These are phyloP conservation scores for Agonum fuliginosum DNA, from an alignment of 2,888 invertebrate species.

Conservation along the genomic window DNA sequence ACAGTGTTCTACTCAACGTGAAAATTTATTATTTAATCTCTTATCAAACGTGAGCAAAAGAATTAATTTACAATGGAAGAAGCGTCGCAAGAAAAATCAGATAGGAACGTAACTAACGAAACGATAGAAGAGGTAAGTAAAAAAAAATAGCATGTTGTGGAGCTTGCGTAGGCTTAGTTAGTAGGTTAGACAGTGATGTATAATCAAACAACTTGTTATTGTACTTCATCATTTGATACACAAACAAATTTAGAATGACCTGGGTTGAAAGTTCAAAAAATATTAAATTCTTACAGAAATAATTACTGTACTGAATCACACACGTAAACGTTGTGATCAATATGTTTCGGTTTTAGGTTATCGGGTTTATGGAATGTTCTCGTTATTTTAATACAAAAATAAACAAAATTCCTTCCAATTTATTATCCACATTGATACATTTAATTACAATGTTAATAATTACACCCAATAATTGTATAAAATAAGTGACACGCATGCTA, in stretches of 20 bases:
- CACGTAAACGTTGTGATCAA: not conserved
- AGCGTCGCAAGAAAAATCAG: slow-evolving; percentile 11
- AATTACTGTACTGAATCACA: not conserved
- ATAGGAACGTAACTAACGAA: not conserved
- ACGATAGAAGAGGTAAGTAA: slow-evolving; percentile 44
- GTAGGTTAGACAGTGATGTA: slow-evolving; percentile 48
- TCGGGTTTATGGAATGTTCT: not conserved
- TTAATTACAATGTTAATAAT: slow-evolving; percentile 1
- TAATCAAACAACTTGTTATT: slow-evolving; percentile 25
- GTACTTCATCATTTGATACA: not conserved
- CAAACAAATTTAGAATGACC: slow-evolving; percentile 9
- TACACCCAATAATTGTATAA: not conserved
- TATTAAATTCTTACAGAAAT: not conserved
- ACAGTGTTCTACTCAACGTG: slow-evolving; percentile 36
- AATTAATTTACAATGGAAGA: slow-evolving; percentile 40
- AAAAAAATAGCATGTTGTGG: slow-evolving; percentile 32
- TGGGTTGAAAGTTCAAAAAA: slow-evolving; percentile 24
- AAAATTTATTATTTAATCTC: slow-evolving; percentile 36
- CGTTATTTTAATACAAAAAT: slow-evolving; percentile 8
- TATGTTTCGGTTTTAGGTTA: slow-evolving; percentile 37
- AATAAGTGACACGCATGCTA: slow-evolving; percentile 17
- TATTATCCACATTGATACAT: not conserved
- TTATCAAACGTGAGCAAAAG: not conserved
- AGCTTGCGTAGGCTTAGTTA: slow-evolving; percentile 8
- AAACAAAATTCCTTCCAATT: not conserved